Percentiles rank a stretch among this genome's conserved stretches.
Conservation (phyloP, 2,888 invertebrate genomes). For the Sminthurinus aureus region DNA sequence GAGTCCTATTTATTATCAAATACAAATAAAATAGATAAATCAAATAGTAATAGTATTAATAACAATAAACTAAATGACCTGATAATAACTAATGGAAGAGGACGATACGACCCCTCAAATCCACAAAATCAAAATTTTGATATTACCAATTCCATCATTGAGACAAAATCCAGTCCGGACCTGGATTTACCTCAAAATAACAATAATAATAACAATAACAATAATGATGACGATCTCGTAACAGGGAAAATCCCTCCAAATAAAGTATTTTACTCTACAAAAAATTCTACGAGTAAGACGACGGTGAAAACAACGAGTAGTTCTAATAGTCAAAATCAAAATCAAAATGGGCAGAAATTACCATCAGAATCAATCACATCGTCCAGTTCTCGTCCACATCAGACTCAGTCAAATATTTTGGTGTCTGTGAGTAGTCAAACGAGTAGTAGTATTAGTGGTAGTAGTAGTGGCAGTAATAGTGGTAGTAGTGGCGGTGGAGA, state of each 20-base stretch:
- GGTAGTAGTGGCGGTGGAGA: background rate
- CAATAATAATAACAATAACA: constrained; percentile 3
- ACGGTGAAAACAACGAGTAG: constrained; percentile 24
- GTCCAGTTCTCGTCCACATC: background rate
- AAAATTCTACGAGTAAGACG: constrained; percentile 30
- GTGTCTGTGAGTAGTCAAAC: constrained; percentile 5
- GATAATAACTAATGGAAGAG: constrained; percentile 28
- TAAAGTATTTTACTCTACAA: constrained; percentile 30
- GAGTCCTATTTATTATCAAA: constrained; percentile 47
- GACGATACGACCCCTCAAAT: constrained; percentile 8
- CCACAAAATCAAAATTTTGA: constrained; percentile 21
- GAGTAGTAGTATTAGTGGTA: background rate
- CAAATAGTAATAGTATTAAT: background rate
- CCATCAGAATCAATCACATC: background rate
- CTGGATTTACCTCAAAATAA: background rate
- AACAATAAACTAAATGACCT: background rate
- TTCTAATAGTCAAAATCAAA: background rate
- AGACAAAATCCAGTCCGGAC: constrained; percentile 14
- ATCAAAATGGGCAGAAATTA: background rate
- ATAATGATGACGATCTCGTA: constrained; percentile 17
- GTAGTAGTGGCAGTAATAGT: background rate
- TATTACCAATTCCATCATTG: constrained; percentile 32
- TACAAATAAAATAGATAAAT: constrained; percentile 33
- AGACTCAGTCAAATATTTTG: background rate
- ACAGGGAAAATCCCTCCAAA: constrained; percentile 5